These are phyloP conservation scores for Uropsilus gracilis DNA, from an alignment of 2,113 vertebrate genomes.

Conservation along the genomic window DNA sequence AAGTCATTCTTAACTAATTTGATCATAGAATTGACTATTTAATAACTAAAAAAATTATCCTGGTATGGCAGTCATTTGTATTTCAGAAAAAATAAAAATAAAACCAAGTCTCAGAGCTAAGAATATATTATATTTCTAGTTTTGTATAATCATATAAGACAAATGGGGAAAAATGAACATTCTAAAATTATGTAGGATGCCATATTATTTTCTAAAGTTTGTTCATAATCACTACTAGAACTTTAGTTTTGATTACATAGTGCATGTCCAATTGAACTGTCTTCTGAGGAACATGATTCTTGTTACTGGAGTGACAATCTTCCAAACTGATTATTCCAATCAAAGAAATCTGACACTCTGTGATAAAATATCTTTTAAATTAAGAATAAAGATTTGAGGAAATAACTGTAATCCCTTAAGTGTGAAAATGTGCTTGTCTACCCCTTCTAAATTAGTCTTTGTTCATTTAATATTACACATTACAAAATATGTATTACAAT, in stretches of 20 bases:
- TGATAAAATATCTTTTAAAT: background rate
- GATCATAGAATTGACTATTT: background rate
- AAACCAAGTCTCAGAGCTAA: background rate
- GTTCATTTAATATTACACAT: conserved; percentile 43
- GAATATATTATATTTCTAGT: background rate
- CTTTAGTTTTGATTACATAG: background rate
- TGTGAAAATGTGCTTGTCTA: background rate
- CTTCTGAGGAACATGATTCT: conserved; percentile 5
- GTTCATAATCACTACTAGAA: background rate
- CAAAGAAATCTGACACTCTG: background rate
- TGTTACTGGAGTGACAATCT: background rate
- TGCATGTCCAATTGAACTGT: background rate
- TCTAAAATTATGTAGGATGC: background rate
- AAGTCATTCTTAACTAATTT: background rate
- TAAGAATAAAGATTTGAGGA: background rate
- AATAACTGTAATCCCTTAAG: background rate
- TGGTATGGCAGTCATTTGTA: background rate
- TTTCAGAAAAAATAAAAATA: conserved; percentile 29
- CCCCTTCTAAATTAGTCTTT: conserved; percentile 57
- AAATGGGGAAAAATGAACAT: background rate
- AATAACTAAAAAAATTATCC: conserved; percentile 15
- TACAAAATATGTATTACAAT: conserved; percentile 62
- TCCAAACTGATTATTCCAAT: background rate
- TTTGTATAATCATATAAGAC: background rate
- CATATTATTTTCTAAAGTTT: background rate